Conservation (phyloP, 2,113 vertebrate species). For the Dermatemys mawii region DNA sequence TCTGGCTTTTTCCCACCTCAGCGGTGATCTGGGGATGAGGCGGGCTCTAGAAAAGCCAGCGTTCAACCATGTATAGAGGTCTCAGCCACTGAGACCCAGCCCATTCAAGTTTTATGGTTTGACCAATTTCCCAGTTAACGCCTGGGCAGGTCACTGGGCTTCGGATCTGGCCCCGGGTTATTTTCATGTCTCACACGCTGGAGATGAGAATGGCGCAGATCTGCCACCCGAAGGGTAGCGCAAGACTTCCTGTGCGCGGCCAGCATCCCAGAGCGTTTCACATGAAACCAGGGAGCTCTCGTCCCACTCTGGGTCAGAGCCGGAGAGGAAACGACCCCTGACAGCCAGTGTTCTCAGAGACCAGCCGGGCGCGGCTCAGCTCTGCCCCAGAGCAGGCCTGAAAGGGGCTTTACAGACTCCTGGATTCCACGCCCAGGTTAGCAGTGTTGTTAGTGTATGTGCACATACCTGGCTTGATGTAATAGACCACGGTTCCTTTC, state of each 20-base stretch:
- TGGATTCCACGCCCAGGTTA: neutral
- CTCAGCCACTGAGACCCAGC: neutral
- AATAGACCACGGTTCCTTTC: conserved; percentile 83
- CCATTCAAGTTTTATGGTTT: neutral
- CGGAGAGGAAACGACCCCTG: neutral
- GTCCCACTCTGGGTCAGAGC: neutral
- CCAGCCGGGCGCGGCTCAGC: neutral
- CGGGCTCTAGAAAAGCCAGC: neutral
- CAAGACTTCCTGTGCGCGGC: neutral
- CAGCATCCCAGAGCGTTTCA: neutral
- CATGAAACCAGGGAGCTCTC: neutral
- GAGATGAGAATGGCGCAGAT: neutral
- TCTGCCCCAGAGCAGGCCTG: neutral
- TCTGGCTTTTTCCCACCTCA: neutral
- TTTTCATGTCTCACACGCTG: neutral
- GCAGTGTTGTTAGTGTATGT: neutral
- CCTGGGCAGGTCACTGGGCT: neutral
- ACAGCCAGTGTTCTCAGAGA: neutral
- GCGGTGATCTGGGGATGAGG: neutral
- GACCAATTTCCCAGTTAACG: neutral
- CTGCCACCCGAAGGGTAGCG: neutral
- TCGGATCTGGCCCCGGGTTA: neutral
- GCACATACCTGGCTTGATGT: conserved; percentile 81
- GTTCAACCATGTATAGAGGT: neutral
- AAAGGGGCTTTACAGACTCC: neutral